Evolutionary conservation across 1,140 invertebrate genomes (phyloP).

Genomic region (Nephila pilipes): DNA sequence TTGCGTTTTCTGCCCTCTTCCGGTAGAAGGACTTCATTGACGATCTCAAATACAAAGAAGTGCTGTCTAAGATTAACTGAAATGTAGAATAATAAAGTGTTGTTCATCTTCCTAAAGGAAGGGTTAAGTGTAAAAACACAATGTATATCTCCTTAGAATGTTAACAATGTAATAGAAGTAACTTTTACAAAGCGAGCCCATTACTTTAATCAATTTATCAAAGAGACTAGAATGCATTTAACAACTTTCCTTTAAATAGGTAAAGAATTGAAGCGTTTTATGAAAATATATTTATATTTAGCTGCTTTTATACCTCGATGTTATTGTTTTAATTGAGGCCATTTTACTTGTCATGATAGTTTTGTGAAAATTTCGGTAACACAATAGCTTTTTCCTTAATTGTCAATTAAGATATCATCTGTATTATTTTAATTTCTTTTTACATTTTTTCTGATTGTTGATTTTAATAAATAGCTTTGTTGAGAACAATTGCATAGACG

Average conservation of each 20-base stretch:
- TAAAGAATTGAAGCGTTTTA: background rate
- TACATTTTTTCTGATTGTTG: background rate
- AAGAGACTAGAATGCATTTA: background rate
- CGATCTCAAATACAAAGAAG: background rate
- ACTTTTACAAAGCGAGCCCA: background rate
- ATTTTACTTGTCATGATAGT: background rate
- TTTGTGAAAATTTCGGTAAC: background rate
- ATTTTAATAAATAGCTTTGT: background rate
- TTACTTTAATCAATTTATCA: constrained; percentile 2
- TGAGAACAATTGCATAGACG: too few relatives aligned
- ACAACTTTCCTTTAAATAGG: background rate
- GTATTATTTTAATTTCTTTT: background rate
- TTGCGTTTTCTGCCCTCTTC: background rate
- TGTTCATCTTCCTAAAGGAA: constrained; percentile 2
- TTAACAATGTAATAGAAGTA: background rate
- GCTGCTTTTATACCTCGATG: background rate
- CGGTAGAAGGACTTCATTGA: background rate
- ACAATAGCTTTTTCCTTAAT: background rate
- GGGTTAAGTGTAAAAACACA: background rate
- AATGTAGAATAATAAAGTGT: background rate
- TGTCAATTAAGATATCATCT: background rate
- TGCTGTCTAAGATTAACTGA: background rate
- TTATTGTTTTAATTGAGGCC: background rate
- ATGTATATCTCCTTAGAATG: background rate
- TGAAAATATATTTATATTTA: background rate